phyloP scores from a whole-genome alignment of 2,888 invertebrate genomes.

The Andrena camellia region DNA sequence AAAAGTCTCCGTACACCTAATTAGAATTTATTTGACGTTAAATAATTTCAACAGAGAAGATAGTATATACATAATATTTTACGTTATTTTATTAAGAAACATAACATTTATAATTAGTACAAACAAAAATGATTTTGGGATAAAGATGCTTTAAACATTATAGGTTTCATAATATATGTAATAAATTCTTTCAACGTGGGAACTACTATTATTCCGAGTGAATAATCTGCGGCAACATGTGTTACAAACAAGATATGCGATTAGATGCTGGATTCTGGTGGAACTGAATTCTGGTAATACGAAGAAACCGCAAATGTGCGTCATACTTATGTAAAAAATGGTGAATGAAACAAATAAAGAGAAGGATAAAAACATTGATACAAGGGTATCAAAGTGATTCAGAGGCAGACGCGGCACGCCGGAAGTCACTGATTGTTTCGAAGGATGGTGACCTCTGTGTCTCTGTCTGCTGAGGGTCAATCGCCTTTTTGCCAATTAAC shows the following conservation, averaged over 20 bases:
- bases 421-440: slow-evolving; percentile 83
- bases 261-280: background rate
- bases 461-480: slow-evolving; percentile 77
- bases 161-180: too few relatives aligned
- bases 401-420: slow-evolving; percentile 78
- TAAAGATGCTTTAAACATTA: too few relatives aligned
- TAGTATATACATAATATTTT: too few relatives aligned
- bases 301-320: background rate
- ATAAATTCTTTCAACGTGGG: too few relatives aligned
- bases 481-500: slow-evolving; percentile 81
- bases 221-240: background rate
- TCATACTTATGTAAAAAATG: slow-evolving; percentile 46
- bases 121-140: too few relatives aligned
- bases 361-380: slow-evolving; percentile 71
- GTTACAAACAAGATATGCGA: background rate
- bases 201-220: background rate
- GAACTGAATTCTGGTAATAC: background rate
- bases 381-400: slow-evolving; percentile 82
- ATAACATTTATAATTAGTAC: too few relatives aligned
- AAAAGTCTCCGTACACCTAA: too few relatives aligned
- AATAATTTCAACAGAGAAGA: too few relatives aligned
- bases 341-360: slow-evolving; percentile 53
- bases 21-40: too few relatives aligned
- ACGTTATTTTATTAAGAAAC: too few relatives aligned
- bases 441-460: slow-evolving; percentile 82